Evolutionary conservation across 2,113 vertebrate species (phyloP), one percentile per base, ranked within the genome.

Genomic region (Okapia johnstoni): DNA sequence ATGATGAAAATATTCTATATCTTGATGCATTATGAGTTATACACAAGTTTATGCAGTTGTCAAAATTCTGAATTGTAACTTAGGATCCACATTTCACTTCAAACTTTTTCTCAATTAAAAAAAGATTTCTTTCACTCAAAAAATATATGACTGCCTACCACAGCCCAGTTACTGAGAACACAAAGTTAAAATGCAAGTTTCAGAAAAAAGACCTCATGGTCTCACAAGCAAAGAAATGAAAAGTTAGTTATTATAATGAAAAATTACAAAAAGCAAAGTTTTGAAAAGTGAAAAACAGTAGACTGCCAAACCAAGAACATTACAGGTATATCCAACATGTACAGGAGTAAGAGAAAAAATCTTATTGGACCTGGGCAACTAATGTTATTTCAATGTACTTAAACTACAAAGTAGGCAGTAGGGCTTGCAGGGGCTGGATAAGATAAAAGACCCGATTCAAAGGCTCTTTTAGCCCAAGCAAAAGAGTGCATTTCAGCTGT

Each of bases 61-160:
- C 40, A 83, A 95, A 86, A 94, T 25, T 96, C 70, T 98, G 25
- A 94, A 93, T 33, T 76, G 33, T 43, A 85, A 83, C 21, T 92
- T 36, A 30, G 46, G 12, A 52, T 60, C 30, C 28, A 86, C 36
- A 91, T 79, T 83, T 40, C 55, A 92, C 25, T 70, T 89, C 28
- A 93, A 88, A 63, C 19, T 70, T 66, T 86, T 84, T 33, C 48
- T 86, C 50, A 96, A 77, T 77, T 91, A 58, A 91, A 92, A 92
- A 93, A 86, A 93, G 50, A 80, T 7, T 5, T 54, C 79, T 73
- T 97, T 77, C 90, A 94, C 55, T 95, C 46, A 92, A 92, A 88
- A 95, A 80, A 50, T 55, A 86, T 33, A 76, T 77, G 17, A 85
- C 28, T 97, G 60, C 30, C 87, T 92, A 92, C 19, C 28, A 81